Percentiles rank a stretch among this genome's conserved stretches.
phyloP scores from a whole-genome alignment of 2,113 vertebrate species.

The Psittacus erithacus region DNA sequence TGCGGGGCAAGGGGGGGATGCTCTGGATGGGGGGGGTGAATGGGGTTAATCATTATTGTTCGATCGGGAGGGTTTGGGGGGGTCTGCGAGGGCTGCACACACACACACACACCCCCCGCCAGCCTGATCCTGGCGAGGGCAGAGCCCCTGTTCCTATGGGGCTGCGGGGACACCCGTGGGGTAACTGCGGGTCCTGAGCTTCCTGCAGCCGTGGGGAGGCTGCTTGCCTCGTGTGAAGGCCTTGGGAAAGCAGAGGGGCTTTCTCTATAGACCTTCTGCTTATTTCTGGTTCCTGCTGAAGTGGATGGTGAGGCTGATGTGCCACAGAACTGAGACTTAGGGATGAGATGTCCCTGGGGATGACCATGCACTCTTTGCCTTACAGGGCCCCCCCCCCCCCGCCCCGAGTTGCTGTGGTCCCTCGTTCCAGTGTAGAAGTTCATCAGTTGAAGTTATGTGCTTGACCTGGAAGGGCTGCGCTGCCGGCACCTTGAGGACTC shows the following conservation, averaged over 20 bases:
- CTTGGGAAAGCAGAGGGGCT: not conserved
- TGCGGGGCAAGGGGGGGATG: not conserved
- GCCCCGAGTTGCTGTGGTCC: not conserved
- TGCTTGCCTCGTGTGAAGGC: not conserved
- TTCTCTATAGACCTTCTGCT: not conserved
- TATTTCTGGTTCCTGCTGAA: not conserved
- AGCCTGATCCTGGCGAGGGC: not conserved
- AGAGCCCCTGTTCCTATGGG: accelerated
- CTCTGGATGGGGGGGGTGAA: not conserved
- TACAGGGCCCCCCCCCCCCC: not conserved
- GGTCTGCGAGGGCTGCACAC: not conserved
- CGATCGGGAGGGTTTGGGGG: accelerated
- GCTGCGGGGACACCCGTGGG: not conserved
- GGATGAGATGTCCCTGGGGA: not conserved
- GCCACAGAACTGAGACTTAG: accelerated
- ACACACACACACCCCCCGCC: not conserved
- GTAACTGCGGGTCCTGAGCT: not conserved
- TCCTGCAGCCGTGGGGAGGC: not conserved
- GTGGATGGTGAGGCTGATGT: accelerated
- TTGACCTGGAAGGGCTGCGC: not conserved
- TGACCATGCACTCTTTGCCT: not conserved
- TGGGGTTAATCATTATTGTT: not conserved
- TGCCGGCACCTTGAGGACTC: not conserved
- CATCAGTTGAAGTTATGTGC: not conserved
- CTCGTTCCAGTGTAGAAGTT: not conserved